Percentiles rank a stretch among this genome's conserved stretches.
These are phyloP conservation scores for Ispidina lecontei DNA, from an alignment of 2,797 vertebrate genomes.

Conservation along the genomic window DNA sequence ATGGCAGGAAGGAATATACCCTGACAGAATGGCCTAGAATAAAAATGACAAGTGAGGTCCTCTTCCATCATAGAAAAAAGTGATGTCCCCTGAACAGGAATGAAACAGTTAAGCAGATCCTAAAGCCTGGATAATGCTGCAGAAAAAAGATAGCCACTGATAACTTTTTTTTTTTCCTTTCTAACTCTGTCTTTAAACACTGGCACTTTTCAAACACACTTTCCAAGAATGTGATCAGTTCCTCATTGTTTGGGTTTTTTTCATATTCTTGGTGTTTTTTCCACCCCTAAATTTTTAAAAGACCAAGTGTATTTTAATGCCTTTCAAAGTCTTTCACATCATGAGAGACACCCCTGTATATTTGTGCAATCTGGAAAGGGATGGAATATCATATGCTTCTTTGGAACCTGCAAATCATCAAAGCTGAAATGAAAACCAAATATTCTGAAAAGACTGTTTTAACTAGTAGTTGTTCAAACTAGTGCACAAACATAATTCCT, in stretches of 20 bases:
- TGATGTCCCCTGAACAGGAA: neutral
- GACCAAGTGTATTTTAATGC: neutral
- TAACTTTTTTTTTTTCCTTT: neutral
- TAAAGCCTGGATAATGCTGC: constrained; percentile 8
- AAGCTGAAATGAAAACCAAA: neutral
- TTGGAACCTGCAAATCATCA: neutral
- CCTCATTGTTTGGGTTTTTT: neutral
- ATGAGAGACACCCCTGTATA: neutral
- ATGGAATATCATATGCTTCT: neutral
- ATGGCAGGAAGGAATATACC: constrained; percentile 22
- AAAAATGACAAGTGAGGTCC: constrained; percentile 48
- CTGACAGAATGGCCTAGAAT: constrained; percentile 15
- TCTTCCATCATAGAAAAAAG: neutral
- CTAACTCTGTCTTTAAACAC: neutral
- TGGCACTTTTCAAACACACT: neutral
- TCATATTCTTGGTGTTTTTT: neutral
- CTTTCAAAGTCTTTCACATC: constrained; percentile 6
- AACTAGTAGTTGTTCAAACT: neutral
- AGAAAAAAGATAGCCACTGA: neutral
- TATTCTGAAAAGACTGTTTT: neutral
- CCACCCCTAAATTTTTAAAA: neutral
- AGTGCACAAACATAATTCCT: neutral
- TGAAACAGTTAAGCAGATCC: constrained; percentile 3
- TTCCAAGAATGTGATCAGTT: neutral
- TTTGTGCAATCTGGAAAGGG: neutral